Conservation (phyloP, 2,113 vertebrate genomes). For the Cephalopterus ornatus region DNA sequence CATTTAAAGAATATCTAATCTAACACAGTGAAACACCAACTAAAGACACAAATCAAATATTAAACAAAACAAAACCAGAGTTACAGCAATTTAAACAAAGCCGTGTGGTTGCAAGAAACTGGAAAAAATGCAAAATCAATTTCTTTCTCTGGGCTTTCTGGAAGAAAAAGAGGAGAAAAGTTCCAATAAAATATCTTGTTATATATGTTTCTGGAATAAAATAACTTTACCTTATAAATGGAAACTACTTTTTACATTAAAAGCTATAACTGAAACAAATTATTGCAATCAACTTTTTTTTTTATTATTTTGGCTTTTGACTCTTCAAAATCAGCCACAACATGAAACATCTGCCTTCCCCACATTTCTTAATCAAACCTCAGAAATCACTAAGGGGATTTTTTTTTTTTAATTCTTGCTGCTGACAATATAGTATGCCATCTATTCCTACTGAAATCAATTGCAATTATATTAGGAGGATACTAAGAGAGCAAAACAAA, state of each 20-base stretch:
- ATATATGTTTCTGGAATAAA: background rate
- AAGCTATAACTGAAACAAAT: background rate
- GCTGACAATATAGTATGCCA: background rate
- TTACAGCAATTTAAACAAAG: background rate
- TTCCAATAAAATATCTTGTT: background rate
- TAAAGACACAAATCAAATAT: background rate
- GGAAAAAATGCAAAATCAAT: constrained; percentile 14
- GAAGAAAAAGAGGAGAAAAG: background rate
- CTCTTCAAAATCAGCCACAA: background rate
- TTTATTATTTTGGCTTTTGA: background rate
- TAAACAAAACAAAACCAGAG: background rate
- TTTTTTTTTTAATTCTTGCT: background rate
- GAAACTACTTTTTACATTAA: background rate
- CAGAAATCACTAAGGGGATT: background rate
- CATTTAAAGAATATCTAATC: background rate
- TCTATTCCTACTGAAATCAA: background rate
- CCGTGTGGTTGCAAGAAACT: background rate
- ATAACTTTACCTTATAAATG: background rate
- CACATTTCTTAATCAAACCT: background rate
- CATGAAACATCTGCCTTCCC: background rate
- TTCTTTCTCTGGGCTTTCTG: background rate
- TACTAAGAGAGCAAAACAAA: background rate
- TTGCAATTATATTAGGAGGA: background rate
- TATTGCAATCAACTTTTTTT: background rate
- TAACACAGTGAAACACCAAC: background rate